Conservation (phyloP, 2,113 vertebrate species). For the Coreoperca whiteheadi region DNA sequence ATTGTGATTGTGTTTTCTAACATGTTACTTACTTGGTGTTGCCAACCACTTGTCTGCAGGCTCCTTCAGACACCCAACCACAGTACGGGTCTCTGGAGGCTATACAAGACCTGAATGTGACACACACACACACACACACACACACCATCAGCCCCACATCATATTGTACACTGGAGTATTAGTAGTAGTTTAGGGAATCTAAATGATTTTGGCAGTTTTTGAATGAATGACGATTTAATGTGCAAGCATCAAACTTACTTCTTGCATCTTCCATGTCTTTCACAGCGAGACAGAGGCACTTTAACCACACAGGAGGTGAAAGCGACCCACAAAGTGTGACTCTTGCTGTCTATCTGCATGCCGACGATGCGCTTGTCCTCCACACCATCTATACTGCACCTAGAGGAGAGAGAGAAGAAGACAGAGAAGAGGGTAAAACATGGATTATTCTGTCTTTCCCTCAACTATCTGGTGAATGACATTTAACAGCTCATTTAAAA, state of each 20-base stretch:
- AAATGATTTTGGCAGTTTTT: neutral
- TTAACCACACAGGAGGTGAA: conserved; percentile 96
- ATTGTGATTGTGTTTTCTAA: neutral
- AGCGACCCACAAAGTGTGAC: conserved; percentile 89
- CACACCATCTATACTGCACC: conserved; percentile 94
- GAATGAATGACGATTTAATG: neutral
- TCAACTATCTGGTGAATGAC: conserved; percentile 6
- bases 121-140: conserved; percentile 52
- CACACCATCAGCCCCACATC: conserved; percentile 22
- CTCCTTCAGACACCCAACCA: conserved; percentile 93
- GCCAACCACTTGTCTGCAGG: conserved; percentile 88
- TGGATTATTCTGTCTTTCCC: neutral
- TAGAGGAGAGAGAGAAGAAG: conserved; percentile 57
- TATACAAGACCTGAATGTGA: conserved; percentile 90
- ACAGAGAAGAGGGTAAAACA: conserved; percentile 5
- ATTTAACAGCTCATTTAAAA: conserved; percentile 39
- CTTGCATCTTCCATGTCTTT: conserved; percentile 93
- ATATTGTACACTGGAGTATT: neutral
- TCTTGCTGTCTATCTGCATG: conserved; percentile 93
- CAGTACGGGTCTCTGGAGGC: conserved; percentile 98
- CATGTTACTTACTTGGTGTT: conserved; percentile 88
- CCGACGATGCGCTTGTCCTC: conserved; percentile 95
- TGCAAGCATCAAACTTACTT: conserved; percentile 83
- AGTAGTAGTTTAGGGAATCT: neutral
- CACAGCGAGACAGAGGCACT: conserved; percentile 94